Base-by-base conservation (phyloP, 35 echinoderm and acorn worm species). In the Chiridota heheva region DNA sequence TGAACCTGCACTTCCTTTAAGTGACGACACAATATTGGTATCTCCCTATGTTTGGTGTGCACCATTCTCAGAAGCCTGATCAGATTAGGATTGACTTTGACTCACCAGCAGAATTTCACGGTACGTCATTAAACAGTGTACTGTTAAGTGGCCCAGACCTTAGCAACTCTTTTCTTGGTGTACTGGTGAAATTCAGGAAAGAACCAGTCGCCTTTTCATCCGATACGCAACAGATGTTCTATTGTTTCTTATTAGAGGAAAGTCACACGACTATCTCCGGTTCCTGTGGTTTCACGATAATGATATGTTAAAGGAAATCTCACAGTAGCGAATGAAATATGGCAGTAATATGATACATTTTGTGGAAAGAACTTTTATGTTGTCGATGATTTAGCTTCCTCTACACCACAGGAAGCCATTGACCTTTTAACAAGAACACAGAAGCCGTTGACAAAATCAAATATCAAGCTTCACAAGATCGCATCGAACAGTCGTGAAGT, bases 321-420 rank as follows among this genome's bases (percentile, higher is more conserved):
- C 34, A 49, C 64, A 86, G 31, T 92, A 86, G 22, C 44, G 67
- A 5, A 92, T 86, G 89, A 81, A 65, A 2, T 69, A 77, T 56
- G 60, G 61, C 17, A 39, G 38, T 16, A 63, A 78, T 15, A 64
- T 45, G 8, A 63, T 13, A n/a, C 5, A 63, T 4, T 85, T 79
- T 38, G 42, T 91, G 3, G 36, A 38, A 0, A 42, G 18, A 78
- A 91, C 24, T 91, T 85, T 40, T 91, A 91, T 8, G 81, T 91
- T 4, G 88, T 85, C 30, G 81, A 91, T 44, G 81, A 84, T 1
- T 51, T 92, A 0, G 82, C 34, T 1, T 85, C 89, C 2, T n/a
- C 69, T 18, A 27, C 42, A 22, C 18, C 39, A 43, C 2, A 40
- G 32, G 48, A 1, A 17, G 41, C 69, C n/a, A 16, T 72, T 27